Base-by-base conservation (phyloP, 2,113 vertebrate genomes). In the Petrocephalus microphthalmus region DNA sequence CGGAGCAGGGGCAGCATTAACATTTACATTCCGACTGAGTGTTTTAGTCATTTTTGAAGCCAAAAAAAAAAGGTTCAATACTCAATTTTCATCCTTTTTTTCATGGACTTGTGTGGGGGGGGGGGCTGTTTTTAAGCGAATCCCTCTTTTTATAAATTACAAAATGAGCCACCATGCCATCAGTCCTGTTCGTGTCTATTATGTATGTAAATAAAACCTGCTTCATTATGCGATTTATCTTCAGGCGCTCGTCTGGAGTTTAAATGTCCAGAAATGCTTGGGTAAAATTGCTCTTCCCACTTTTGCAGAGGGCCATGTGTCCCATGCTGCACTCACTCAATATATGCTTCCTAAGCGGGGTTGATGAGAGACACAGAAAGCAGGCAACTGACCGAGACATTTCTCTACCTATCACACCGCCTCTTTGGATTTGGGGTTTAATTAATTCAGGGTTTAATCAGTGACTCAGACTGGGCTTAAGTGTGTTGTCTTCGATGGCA, bases 1-100 rank as follows among this genome's bases (percentile, higher is more conserved):
- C 91, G 94, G 94, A 92, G 92, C 93, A 91, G 88, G 89, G 91
- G 71, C 89, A 88, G 71, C 89, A 90, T 92, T 89, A 45, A 88
- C 87, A 93, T 93, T 91, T 85, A 54, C 90, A 91, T 85, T n/a
- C 52, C 7, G 52, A 89, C 86, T 78, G 19, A 85, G 89, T 87
- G 89, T 60, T 0, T 19, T 29, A 88, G 83, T 54, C 88, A 85
- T 86, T 92, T 92, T 87, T 74, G 86, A 71, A 13, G n/a, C 49
- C 0, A 86, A 89, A 64, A 45, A 57, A 57, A 91, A 89, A 93
- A 93, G 91, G 93, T 92, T 64, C 49, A 91, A 88, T 90, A 89
- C n/a, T 89, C 89, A 57, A 86, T 89, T 90, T 84, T 89, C 6
- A 56, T 71, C 88, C 71, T 29, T 88, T 92, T 90, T 56, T 85